Evolutionary conservation across 2,113 vertebrate species (phyloP).

Genomic region (Corydoras maculifer): DNA sequence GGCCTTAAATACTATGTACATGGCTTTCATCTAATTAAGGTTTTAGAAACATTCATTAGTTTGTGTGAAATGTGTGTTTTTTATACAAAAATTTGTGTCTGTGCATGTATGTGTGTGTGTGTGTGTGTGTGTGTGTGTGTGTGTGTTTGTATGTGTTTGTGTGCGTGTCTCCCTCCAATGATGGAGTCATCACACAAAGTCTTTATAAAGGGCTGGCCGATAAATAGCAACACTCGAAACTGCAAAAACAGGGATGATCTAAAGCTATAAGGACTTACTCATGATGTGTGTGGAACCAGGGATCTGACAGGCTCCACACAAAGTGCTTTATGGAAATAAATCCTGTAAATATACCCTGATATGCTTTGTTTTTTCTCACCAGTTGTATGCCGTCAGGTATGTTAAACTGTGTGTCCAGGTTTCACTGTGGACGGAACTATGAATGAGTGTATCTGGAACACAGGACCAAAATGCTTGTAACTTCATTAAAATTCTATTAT

Average conservation of each 20-base stretch:
- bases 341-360: conserved; percentile 17
- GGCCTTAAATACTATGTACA: conserved; percentile 83
- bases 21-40: conserved; percentile 79
- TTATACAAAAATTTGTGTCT: neutral
- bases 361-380: conserved; percentile 1
- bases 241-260: conserved; percentile 11
- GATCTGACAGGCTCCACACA: conserved; percentile 33
- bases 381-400: neutral
- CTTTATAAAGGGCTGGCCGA: conserved; percentile 32
- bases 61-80: neutral
- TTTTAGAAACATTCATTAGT: conserved; percentile 5
- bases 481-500: too few relatives aligned
- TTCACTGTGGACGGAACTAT: too few relatives aligned
- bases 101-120: conserved; percentile 9
- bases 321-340: conserved; percentile 31
- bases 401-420: neutral
- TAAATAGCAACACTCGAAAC: conserved; percentile 12
- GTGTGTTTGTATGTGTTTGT: too few relatives aligned
- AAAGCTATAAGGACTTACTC: neutral
- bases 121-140: neutral
- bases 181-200: neutral
- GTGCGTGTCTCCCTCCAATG: neutral
- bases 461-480: too few relatives aligned
- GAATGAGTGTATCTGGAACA: too few relatives aligned
- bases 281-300: neutral